phyloP scores from a whole-genome alignment of 1,140 invertebrate genomes.

The Stenopsyche tienmushanensis region DNA sequence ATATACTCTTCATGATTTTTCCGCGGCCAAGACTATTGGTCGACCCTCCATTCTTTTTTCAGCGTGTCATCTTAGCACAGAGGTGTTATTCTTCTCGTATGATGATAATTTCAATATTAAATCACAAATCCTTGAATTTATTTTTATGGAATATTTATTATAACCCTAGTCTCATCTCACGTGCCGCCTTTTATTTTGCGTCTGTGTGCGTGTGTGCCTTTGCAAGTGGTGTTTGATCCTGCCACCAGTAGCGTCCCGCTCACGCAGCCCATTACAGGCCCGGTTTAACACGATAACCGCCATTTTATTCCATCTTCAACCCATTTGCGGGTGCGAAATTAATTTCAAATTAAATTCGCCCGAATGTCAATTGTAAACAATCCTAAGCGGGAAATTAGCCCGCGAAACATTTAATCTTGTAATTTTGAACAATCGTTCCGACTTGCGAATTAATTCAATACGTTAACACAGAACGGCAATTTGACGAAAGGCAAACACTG shows the following conservation, averaged over 20 bases:
- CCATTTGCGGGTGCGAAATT: constrained; percentile 1
- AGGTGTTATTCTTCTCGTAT: no score
- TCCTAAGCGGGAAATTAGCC: not conserved
- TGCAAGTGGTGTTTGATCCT: not conserved
- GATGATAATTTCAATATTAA: no score
- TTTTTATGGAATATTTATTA: no score
- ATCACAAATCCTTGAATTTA: no score
- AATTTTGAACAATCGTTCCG: not conserved
- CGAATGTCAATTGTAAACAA: constrained; percentile 16
- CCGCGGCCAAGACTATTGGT: no score
- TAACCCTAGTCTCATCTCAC: no score
- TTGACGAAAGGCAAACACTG: not conserved
- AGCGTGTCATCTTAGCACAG: no score
- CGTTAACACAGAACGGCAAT: not conserved
- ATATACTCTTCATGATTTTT: no score
- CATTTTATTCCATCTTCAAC: constrained; percentile 15
- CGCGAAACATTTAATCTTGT: not conserved
- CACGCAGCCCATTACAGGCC: constrained; percentile 13
- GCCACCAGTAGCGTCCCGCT: constrained; percentile 14
- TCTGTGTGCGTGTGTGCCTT: not conserved
- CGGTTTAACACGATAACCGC: constrained; percentile 7
- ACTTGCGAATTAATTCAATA: not conserved
- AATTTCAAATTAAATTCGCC: constrained; percentile 19
- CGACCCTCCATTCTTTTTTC: no score
- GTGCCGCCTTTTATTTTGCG: not conserved